Percentiles rank a stretch among this genome's conserved stretches.
phyloP scores from a whole-genome alignment of 2,888 invertebrate species.

The Acrobasis consociella region DNA sequence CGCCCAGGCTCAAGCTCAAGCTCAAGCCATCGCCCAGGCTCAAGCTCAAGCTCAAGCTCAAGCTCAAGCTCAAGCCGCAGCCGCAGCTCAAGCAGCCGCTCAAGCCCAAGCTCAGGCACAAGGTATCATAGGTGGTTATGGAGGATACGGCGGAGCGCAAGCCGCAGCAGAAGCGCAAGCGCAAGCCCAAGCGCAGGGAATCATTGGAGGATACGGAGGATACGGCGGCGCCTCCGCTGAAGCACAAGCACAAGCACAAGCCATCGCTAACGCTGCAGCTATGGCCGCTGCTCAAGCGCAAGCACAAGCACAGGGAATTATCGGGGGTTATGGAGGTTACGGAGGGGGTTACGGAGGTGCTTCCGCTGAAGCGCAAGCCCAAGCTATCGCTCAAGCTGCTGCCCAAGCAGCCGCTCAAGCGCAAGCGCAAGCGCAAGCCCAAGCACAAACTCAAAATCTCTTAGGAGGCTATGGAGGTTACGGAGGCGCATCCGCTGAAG shows the following conservation, averaged over 20 bases:
- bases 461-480: no score
- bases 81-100: constrained; percentile 28
- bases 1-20: constrained; percentile 24
- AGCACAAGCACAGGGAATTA: constrained; percentile 26
- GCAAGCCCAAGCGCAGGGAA: no score
- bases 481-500: constrained; percentile 25
- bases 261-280: constrained; percentile 29
- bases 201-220: no score
- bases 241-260: constrained; percentile 35
- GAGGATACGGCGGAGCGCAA: no score
- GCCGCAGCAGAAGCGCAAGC: no score
- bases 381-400: constrained; percentile 30
- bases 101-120: no score
- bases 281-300: constrained; percentile 24
- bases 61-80: constrained; percentile 31
- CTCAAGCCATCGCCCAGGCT: constrained; percentile 21
- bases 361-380: constrained; percentile 27
- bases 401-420: constrained; percentile 28
- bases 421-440: no score
- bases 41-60: constrained; percentile 4
- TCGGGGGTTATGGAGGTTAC: constrained; percentile 9
- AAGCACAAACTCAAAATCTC: constrained; percentile 30
- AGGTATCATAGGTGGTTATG: no score
- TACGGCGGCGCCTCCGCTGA: constrained; percentile 18
- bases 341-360: background rate